phyloP scores from a whole-genome alignment of 2,888 invertebrate species.

The Meloe dianella region DNA sequence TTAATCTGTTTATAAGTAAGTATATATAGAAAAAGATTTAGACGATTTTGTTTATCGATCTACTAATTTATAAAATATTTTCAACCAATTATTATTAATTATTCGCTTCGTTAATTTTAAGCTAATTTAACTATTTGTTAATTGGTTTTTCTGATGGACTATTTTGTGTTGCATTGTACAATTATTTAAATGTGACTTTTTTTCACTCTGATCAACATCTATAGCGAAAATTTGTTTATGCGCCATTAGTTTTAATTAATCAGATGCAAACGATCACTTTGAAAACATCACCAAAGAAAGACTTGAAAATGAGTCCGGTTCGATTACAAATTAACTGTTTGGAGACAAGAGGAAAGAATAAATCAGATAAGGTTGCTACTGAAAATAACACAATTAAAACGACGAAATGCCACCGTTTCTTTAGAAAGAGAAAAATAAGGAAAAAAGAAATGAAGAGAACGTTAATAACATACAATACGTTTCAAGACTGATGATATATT shows the following conservation, averaged over 20 bases:
- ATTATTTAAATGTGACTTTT: constrained; percentile 14
- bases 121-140: constrained; percentile 45
- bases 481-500: constrained; percentile 3
- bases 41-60: background rate
- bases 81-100: constrained; percentile 24
- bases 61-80: background rate
- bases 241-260: constrained; percentile 32
- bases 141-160: constrained; percentile 29
- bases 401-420: constrained; percentile 11
- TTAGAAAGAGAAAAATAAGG: background rate
- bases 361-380: constrained; percentile 24
- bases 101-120: constrained; percentile 40
- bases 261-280: constrained; percentile 20
- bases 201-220: constrained; percentile 15
- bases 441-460: background rate
- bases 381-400: constrained; percentile 21
- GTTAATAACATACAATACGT: constrained; percentile 7
- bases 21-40: constrained; percentile 16
- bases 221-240: constrained; percentile 30
- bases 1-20: constrained; percentile 32
- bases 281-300: background rate
- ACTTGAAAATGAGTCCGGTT: constrained; percentile 10
- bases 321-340: constrained; percentile 28
- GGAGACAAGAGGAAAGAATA: constrained; percentile 29
- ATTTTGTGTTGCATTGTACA: constrained; percentile 18